A percentile compares a stretch with the other conserved stretches of the same genome.
Evolutionary conservation across 1,140 invertebrate species (phyloP).

Genomic region (Olivierus martensii): DNA sequence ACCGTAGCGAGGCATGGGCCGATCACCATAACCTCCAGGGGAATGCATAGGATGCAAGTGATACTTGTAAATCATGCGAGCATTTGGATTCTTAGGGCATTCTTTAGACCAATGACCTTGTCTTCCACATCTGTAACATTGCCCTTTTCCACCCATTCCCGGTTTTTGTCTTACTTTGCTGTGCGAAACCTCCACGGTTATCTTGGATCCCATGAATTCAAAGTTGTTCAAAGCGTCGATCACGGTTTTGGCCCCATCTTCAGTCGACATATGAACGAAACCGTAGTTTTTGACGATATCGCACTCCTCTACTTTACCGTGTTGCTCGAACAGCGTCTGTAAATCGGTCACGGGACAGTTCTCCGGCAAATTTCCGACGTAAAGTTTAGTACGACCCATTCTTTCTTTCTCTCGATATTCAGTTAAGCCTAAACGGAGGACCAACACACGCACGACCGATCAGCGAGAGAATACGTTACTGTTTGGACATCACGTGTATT

Average conservation of each 20-base stretch:
- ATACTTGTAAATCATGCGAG: no score
- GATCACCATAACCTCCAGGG: no score
- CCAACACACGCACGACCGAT: no score
- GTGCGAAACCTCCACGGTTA: constrained; percentile 74
- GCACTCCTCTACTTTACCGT: constrained; percentile 89
- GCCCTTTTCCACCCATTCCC: constrained; percentile 87
- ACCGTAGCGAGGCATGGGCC: no score
- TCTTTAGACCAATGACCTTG: constrained; percentile 70
- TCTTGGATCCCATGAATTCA: constrained; percentile 66
- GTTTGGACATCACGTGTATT: no score
- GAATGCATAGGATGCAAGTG: no score
- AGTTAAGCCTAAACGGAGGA: no score
- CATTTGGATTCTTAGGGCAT: constrained; percentile 11
- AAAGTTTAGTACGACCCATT: constrained; percentile 51
- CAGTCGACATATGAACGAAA: constrained; percentile 93
- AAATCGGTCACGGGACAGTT: constrained; percentile 72
- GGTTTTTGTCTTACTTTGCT: constrained; percentile 79
- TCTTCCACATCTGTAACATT: constrained; percentile 84
- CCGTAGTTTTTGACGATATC: constrained; percentile 95
- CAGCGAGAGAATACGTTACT: no score
- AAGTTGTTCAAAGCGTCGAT: constrained; percentile 81
- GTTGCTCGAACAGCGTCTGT: constrained; percentile 80
- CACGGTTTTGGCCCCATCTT: constrained; percentile 73
- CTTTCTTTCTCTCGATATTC: no score
- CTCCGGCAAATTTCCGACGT: constrained; percentile 86